Conservation (phyloP, 2,113 vertebrate genomes). For the Indri indri region DNA sequence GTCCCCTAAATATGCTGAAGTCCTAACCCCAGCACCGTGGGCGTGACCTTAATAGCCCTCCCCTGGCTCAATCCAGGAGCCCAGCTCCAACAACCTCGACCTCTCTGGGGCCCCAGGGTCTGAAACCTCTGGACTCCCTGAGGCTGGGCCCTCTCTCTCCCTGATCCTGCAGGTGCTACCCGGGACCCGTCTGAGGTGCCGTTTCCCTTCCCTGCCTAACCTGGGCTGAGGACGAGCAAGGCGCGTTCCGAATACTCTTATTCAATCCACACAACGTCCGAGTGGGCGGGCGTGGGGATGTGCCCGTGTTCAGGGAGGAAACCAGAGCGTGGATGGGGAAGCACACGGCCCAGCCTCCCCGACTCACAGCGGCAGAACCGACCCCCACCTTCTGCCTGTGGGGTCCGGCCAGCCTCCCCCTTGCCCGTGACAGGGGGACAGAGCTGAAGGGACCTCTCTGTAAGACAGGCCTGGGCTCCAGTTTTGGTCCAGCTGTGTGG, state of each 20-base stretch:
- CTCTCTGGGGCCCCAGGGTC: not conserved
- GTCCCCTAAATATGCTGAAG: accelerated
- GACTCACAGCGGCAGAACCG: not conserved
- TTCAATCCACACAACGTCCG: accelerated
- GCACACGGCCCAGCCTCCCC: not conserved
- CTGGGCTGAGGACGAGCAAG: not conserved
- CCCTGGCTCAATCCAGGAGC: accelerated
- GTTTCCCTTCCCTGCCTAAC: accelerated
- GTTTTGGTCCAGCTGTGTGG: accelerated
- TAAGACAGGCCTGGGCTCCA: not conserved
- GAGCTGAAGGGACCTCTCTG: not conserved
- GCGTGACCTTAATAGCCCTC: no score
- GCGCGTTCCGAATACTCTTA: accelerated
- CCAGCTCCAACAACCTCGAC: accelerated
- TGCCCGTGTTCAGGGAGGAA: no score
- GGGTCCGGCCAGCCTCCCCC: not conserved
- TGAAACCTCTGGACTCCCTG: not conserved
- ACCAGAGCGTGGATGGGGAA: accelerated
- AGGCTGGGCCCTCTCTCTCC: not conserved
- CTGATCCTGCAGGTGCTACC: accelerated
- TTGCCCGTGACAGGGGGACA: no score
- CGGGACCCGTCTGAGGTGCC: accelerated
- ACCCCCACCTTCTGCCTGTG: not conserved
- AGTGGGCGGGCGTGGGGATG: no score
- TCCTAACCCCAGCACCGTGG: not conserved